Conservation (phyloP, 2,113 vertebrate species). For the Oceanodroma tethys region DNA sequence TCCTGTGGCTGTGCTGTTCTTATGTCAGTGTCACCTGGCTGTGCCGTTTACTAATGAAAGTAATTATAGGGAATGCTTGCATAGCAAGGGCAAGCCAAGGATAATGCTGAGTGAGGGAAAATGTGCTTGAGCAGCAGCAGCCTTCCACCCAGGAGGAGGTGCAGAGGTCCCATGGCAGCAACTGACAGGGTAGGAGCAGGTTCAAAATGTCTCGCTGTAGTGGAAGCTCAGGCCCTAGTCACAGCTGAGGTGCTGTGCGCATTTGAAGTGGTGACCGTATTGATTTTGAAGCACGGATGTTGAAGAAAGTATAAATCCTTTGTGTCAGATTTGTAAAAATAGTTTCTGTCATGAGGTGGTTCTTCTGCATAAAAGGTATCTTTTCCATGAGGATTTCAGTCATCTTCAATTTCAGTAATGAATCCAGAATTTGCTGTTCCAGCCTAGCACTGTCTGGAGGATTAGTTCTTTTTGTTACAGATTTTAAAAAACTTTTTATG, state of each 20-base stretch:
- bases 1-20: not conserved
- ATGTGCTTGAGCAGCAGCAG: not conserved
- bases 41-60: not conserved
- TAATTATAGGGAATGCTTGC: not conserved
- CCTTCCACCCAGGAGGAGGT: not conserved
- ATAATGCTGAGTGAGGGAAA: not conserved
- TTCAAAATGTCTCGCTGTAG: not conserved
- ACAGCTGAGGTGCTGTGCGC: not conserved
- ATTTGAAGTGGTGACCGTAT: fast-evolving
- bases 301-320: not conserved
- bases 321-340: not conserved
- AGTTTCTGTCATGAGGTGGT: not conserved
- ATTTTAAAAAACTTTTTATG: not conserved
- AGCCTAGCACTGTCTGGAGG: not conserved
- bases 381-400: not conserved
- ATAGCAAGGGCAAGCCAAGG: not conserved
- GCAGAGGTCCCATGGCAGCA: not conserved
- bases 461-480: not conserved
- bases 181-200: not conserved
- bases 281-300: not conserved
- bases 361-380: not conserved
- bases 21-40: not conserved
- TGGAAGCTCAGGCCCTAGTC: not conserved
- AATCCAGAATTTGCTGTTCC: not conserved
- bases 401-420: not conserved